A percentile compares a stretch with the other conserved stretches of the same genome.
These are phyloP conservation scores for Ptilodon capucinus DNA, from an alignment of 2,888 invertebrate species.

Conservation along the genomic window DNA sequence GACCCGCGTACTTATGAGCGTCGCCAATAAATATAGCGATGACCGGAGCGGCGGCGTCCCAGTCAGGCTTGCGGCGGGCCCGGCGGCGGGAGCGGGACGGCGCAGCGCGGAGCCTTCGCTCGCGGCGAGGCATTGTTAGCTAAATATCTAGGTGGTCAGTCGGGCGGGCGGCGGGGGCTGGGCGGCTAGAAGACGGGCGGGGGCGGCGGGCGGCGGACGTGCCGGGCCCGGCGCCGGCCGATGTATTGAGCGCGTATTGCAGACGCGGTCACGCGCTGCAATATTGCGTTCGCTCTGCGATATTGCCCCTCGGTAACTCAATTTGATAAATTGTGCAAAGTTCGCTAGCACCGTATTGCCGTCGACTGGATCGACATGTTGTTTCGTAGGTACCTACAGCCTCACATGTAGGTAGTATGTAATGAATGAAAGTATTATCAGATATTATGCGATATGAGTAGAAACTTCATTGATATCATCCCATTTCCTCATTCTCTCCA, in stretches of 20 bases:
- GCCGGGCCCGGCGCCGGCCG: constrained; percentile 77
- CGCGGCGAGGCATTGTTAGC: constrained; percentile 79
- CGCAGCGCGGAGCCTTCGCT: constrained; percentile 54
- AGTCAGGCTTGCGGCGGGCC: constrained; percentile 47
- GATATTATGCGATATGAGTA: no score
- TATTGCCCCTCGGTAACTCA: constrained; percentile 81
- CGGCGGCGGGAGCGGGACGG: constrained; percentile 59
- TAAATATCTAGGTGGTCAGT: constrained; percentile 83
- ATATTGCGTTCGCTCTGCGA: constrained; percentile 81
- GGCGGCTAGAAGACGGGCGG: constrained; percentile 60
- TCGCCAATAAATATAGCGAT: constrained; percentile 83
- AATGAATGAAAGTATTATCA: background rate
- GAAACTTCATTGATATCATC: no score
- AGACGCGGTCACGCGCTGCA: constrained; percentile 83
- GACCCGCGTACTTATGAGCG: constrained; percentile 82
- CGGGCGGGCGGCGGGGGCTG: constrained; percentile 61
- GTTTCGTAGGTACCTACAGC: constrained; percentile 23
- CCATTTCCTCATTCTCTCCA: no score
- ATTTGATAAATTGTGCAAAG: constrained; percentile 81
- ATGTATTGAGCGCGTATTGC: constrained; percentile 83
- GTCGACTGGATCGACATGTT: constrained; percentile 60
- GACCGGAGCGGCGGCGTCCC: constrained; percentile 73
- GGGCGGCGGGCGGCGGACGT: constrained; percentile 69
- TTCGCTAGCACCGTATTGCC: constrained; percentile 68
- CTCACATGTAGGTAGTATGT: background rate